Evolutionary conservation across 2,888 invertebrate genomes (phyloP).

Genomic region (Eumerus sabulonum): DNA sequence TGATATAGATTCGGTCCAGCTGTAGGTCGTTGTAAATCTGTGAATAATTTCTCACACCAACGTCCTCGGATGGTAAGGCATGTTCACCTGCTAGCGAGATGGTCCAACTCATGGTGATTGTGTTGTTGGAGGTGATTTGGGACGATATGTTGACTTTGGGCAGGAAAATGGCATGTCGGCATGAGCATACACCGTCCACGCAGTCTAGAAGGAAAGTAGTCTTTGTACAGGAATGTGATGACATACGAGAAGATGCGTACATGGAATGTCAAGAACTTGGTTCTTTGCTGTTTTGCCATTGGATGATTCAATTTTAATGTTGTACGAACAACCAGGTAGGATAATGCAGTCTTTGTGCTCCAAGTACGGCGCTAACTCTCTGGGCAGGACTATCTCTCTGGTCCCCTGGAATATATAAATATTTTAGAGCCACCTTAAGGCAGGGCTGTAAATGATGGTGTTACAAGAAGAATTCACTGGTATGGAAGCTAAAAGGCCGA

Average conservation of each 20-base stretch:
- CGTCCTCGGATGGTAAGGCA: conserved; percentile 40
- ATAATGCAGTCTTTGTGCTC: conserved; percentile 75
- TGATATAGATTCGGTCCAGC: conserved; percentile 66
- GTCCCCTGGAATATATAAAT: conserved; percentile 10
- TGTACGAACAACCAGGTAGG: conserved; percentile 75
- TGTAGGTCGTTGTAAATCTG: conserved; percentile 69
- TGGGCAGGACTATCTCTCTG: conserved; percentile 71
- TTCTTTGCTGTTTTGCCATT: conserved; percentile 71
- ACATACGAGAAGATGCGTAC: conserved; percentile 68
- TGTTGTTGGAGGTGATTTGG: conserved; percentile 71
- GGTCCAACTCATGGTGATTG: conserved; percentile 73
- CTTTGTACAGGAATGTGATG: too few relatives aligned
- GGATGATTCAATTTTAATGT: conserved; percentile 74
- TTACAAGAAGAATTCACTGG: too few relatives aligned
- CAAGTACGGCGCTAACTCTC: conserved; percentile 70
- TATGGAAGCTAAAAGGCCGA: too few relatives aligned
- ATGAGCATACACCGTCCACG: conserved; percentile 73
- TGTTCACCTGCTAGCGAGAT: conserved; percentile 29
- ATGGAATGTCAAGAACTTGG: conserved; percentile 71
- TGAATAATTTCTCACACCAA: conserved; percentile 55
- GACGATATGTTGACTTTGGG: conserved; percentile 71
- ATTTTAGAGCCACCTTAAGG: too few relatives aligned
- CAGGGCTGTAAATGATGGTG: too few relatives aligned
- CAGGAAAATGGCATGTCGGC: conserved; percentile 70
- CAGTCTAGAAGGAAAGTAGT: conserved; percentile 71